phyloP scores from a whole-genome alignment of 1,140 invertebrate species.

The Sarcophaga bullata region DNA sequence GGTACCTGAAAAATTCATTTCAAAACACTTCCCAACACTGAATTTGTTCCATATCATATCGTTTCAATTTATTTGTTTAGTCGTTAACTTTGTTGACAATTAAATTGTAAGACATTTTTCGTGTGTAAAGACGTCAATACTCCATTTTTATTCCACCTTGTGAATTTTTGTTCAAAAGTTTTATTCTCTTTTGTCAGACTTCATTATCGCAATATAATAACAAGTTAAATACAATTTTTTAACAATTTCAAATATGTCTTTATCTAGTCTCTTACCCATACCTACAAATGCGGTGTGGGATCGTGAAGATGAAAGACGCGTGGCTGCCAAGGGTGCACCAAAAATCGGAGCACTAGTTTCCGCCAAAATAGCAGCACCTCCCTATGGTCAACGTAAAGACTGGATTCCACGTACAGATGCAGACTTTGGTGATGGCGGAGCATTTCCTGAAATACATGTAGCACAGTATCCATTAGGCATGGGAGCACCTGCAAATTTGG shows the following conservation, averaged over 20 bases:
- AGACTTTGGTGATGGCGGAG: constrained; percentile 94
- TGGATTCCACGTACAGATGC: constrained; percentile 91
- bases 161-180: neutral
- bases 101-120: neutral
- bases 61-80: no score
- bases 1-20: no score
- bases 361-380: constrained; percentile 87
- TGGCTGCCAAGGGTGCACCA: constrained; percentile 69
- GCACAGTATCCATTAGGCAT: constrained; percentile 96
- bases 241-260: constrained; percentile 47
- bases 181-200: neutral
- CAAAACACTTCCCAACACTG: no score
- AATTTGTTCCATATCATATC: no score
- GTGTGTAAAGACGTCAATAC: constrained; percentile 5
- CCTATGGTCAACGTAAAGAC: constrained; percentile 94
- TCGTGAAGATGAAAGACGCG: constrained; percentile 84
- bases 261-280: constrained; percentile 79
- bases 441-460: constrained; percentile 97
- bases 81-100: neutral
- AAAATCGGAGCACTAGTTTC: constrained; percentile 79
- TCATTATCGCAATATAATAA: neutral
- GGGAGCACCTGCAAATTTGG: constrained; percentile 78
- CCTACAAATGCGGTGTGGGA: constrained; percentile 88
- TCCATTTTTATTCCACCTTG: neutral
- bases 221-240: neutral